Base-by-base conservation (phyloP, 2,888 invertebrate genomes). In the Siphonodentalium dalli region DNA sequence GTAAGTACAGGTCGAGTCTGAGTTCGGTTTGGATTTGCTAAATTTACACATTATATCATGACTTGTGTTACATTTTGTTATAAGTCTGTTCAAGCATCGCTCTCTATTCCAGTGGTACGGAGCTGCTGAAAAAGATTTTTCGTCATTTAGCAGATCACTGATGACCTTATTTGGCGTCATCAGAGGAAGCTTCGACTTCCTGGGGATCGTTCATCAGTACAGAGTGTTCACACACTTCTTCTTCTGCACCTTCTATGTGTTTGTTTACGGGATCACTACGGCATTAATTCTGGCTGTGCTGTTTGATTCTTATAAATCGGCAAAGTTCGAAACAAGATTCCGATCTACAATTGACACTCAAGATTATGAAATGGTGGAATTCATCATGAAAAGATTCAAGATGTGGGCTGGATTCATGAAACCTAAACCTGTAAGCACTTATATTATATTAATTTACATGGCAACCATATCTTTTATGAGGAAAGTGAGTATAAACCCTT, bases 351-450 rank as follows among this genome's bases (percentile, higher is more conserved):
- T 80, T 37, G 82, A 82, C 46, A 70, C 75, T 43, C 80, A 80
- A 52, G 83, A 83, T 57, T 80, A 81, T 66, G 83, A 83, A 63
- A 79, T 83, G 71, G 71, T 83, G 1, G 80, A 80, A 24, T 83
- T 82, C 65, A 75, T 82, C 67, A 55, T 78, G 65, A 73, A 72
- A 46, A 58, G 76, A 11, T 69, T 80, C 58, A 77, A 75, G 54
- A 45, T 71, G 41, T 70, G 71, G 68, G 60, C 71, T 18, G 75
- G 75, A 20, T 58, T 75, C 24, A 65, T 60, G 24, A 76, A 77
- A 54, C 70, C 65, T 15, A 76, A 76, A 62, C 73, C 74, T 18
- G 77, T 77, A 56, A 66, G 72, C 69, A 26, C 20, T n/a, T n/a
- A 13, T 20, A 6, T 31, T 8, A 29, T 41, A 21, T 5, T 13